Percentiles rank a stretch among this genome's conserved stretches.
Evolutionary conservation across 1,140 invertebrate genomes (phyloP).

Genomic region (Cydia amplana): DNA sequence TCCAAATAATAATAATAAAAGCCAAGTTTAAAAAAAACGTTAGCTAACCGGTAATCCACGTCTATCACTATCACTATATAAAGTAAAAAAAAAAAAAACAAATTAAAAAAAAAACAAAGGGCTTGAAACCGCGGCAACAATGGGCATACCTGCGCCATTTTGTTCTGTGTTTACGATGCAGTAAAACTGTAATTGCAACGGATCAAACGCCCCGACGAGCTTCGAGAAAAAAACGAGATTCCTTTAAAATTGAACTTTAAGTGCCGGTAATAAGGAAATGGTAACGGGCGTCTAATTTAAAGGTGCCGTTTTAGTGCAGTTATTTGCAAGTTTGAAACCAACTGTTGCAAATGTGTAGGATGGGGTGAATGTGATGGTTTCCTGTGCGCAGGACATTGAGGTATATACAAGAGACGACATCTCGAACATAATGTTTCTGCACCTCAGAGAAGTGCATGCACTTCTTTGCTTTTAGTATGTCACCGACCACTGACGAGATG

Average conservation of each 20-base stretch:
- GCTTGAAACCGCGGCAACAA: slow-evolving; percentile 8
- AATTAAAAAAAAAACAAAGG: slow-evolving; percentile 8
- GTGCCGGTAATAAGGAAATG: slow-evolving; percentile 12
- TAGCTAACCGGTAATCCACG: background rate
- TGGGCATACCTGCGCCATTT: slow-evolving; percentile 20
- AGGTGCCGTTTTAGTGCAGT: background rate
- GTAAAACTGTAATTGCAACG: slow-evolving; percentile 60
- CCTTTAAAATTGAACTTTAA: slow-evolving; percentile 29
- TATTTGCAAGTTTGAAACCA: slow-evolving; percentile 16
- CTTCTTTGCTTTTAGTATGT: no score
- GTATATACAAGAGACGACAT: no score
- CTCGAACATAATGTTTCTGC: no score
- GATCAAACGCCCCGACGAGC: slow-evolving; percentile 63
- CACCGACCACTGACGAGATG: no score
- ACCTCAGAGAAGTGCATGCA: no score
- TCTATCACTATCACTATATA: background rate
- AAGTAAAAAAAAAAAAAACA: background rate
- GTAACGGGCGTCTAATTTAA: slow-evolving; percentile 15
- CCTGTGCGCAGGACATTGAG: background rate
- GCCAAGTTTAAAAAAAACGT: background rate
- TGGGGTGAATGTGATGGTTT: background rate
- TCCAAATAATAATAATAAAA: background rate
- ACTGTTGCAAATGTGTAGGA: slow-evolving; percentile 18
- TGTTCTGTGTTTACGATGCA: slow-evolving; percentile 19
- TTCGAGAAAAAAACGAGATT: slow-evolving; percentile 24